A percentile compares a stretch with the other conserved stretches of the same genome.
Conservation (phyloP, 2,888 invertebrate genomes). For the Physocephala rufipes region DNA sequence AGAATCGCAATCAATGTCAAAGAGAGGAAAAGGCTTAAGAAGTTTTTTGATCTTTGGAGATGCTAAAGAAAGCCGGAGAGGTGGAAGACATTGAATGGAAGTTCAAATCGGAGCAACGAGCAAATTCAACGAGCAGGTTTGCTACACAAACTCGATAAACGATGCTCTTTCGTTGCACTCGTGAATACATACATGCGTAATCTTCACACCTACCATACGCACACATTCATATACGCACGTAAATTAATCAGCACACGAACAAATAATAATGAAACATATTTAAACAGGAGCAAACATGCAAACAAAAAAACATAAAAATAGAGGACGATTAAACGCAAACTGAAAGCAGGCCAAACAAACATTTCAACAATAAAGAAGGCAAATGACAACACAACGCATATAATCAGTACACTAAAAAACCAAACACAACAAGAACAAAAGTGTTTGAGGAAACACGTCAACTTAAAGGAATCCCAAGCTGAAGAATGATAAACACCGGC, state of each 20-base stretch:
- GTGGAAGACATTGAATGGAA: neutral
- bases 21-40: too few species aligned
- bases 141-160: neutral
- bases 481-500: too few species aligned
- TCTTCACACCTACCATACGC: neutral
- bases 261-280: neutral
- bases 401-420: too few species aligned
- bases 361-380: too few species aligned
- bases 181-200: neutral
- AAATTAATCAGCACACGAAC: neutral
- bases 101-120: neutral
- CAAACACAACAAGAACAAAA: too few species aligned
- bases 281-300: neutral
- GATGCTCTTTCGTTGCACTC: neutral
- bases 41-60: too few species aligned
- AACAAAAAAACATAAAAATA: neutral
- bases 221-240: neutral
- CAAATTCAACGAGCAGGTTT: neutral
- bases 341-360: neutral
- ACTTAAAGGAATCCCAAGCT: too few species aligned
- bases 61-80: neutral
- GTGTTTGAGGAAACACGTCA: too few species aligned
- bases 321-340: neutral
- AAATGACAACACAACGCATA: too few species aligned
- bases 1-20: neutral